These are phyloP conservation scores for Drosophila teissieri DNA, from an alignment of 1,140 invertebrate genomes.

Conservation along the genomic window DNA sequence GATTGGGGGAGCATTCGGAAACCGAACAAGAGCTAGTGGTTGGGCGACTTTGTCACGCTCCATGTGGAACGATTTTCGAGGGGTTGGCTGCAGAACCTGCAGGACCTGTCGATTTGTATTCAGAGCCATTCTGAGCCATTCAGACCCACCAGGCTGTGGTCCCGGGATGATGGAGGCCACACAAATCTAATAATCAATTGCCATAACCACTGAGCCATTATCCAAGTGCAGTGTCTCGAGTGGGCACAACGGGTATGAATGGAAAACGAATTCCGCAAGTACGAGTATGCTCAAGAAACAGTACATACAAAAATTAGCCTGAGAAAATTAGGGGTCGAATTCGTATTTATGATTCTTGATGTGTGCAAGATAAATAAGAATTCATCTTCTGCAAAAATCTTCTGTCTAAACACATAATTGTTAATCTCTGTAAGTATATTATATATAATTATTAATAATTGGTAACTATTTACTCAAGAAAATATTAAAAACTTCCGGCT, in stretches of 20 bases:
- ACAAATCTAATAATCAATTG: conserved; percentile 48
- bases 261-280: background rate
- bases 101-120: conserved; percentile 38
- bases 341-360: background rate
- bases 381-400: too few species aligned
- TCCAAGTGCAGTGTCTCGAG: conserved; percentile 17
- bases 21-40: background rate
- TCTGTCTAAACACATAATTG: too few species aligned
- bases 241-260: background rate
- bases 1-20: background rate
- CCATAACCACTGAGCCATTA: conserved; percentile 20
- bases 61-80: conserved; percentile 15
- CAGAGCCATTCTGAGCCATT: conserved; percentile 22
- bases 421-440: too few species aligned
- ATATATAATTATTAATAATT: too few species aligned
- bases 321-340: background rate
- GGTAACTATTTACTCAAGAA: too few species aligned
- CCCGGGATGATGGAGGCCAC: background rate
- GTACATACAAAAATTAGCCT: background rate
- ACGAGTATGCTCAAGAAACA: background rate
- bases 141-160: background rate
- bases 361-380: too few species aligned
- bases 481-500: too few species aligned
- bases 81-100: background rate
- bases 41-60: conserved; percentile 36